These are phyloP conservation scores for Capreolus pygargus DNA, from an alignment of 2,113 vertebrate genomes.

Conservation along the genomic window DNA sequence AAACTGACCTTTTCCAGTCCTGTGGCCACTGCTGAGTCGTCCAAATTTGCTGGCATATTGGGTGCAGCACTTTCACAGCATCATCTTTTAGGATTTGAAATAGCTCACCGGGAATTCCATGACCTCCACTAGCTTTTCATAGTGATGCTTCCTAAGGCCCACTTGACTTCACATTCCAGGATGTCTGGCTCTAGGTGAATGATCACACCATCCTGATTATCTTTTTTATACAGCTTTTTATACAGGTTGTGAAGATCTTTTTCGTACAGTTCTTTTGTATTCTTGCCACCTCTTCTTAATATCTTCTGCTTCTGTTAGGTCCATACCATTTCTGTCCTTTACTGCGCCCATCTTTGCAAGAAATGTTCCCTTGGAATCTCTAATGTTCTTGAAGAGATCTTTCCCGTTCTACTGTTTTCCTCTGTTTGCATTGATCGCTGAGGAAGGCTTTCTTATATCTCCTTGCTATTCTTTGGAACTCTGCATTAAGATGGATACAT, in stretches of 20 bases:
- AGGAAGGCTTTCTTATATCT: background rate
- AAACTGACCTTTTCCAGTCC: no score
- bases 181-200: background rate
- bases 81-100: background rate
- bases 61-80: background rate
- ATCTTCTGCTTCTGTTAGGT: background rate
- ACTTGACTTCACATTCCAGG: background rate
- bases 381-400: background rate
- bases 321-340: background rate
- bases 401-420: background rate
- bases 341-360: background rate
- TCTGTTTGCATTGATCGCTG: background rate
- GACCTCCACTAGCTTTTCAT: background rate
- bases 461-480: background rate
- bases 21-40: no score
- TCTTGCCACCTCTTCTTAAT: background rate
- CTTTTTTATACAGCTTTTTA: no score
- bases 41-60: no score
- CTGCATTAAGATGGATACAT: background rate
- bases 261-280: background rate
- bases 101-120: background rate
- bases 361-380: background rate
- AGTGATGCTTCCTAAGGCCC: background rate
- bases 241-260: no score
- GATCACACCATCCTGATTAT: background rate